Evolutionary conservation across 2,113 vertebrate genomes (phyloP).

Genomic region (Eulemur macaco): DNA sequence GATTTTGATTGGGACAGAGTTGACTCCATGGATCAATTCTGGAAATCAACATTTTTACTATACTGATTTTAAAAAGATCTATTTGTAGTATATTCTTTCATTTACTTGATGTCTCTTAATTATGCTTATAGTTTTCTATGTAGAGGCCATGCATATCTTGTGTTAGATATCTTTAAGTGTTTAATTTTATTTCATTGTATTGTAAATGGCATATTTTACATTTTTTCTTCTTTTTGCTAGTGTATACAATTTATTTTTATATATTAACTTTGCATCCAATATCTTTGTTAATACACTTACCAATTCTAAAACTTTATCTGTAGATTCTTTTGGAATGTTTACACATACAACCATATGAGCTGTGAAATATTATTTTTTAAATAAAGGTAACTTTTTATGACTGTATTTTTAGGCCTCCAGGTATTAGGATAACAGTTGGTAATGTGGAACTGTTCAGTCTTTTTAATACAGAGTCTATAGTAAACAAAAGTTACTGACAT

Average conservation of each 20-base stretch:
- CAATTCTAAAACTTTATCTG: not conserved
- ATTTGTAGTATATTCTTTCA: not conserved
- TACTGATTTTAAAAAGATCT: not conserved
- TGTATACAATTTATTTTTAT: not conserved
- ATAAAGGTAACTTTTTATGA: not conserved
- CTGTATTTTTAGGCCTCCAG: conserved; percentile 6
- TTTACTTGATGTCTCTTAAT: not conserved
- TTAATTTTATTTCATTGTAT: not conserved
- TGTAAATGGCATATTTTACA: not conserved
- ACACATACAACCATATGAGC: not conserved
- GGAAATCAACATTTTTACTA: not conserved
- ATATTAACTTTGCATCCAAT: not conserved
- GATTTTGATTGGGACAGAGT: not conserved
- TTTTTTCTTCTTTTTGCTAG: not conserved
- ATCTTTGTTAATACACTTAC: not conserved
- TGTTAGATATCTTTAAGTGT: not conserved
- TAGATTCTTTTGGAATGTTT: not conserved
- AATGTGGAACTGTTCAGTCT: not conserved
- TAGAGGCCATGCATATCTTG: not conserved
- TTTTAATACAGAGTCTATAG: not conserved
- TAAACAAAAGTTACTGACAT: conserved; percentile 41
- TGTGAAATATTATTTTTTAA: not conserved
- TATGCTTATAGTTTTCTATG: not conserved
- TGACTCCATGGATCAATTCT: not conserved
- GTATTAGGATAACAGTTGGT: not conserved